These are phyloP conservation scores for Nanger granti DNA, from an alignment of 2,113 vertebrate species.

Conservation along the genomic window DNA sequence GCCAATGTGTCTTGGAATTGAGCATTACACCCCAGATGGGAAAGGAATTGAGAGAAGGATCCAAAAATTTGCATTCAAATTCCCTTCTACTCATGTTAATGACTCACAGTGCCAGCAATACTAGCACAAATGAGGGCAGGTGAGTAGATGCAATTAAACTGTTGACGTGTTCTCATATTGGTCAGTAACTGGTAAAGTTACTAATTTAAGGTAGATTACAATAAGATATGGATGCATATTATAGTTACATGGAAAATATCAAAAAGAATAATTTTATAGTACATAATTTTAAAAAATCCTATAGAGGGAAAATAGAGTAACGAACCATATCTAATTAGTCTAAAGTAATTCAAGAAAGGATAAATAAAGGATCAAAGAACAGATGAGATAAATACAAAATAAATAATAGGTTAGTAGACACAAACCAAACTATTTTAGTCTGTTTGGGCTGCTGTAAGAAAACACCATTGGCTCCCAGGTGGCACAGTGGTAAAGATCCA, in stretches of 20 bases:
- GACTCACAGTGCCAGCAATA: neutral
- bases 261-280: conserved; percentile 12
- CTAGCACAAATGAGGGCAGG: neutral
- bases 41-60: neutral
- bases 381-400: neutral
- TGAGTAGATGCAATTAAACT: neutral
- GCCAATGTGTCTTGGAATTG: neutral
- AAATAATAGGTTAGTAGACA: neutral
- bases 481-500: neutral
- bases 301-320: neutral
- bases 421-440: neutral
- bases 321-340: neutral
- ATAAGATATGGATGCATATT: neutral
- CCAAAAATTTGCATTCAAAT: neutral
- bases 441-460: neutral
- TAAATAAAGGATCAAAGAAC: neutral
- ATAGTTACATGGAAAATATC: neutral
- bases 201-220: neutral
- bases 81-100: neutral
- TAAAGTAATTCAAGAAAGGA: neutral
- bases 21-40: conserved; percentile 3
- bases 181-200: neutral
- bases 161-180: neutral
- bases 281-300: neutral
- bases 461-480: neutral